Evolutionary conservation across 2,888 invertebrate genomes (phyloP).

Genomic region (Platycheirus albimanus): DNA sequence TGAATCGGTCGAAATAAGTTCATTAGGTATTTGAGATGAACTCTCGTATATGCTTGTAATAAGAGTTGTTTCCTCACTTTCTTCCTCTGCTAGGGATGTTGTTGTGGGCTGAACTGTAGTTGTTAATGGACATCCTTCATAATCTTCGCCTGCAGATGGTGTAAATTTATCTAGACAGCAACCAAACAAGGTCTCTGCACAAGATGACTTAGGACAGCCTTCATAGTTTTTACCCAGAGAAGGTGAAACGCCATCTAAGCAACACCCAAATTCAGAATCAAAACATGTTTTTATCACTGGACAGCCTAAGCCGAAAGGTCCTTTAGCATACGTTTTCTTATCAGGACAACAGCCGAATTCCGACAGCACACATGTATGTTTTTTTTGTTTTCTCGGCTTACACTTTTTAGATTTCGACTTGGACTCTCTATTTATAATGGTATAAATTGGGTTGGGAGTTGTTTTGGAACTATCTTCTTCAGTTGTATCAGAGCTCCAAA

Average conservation of each 20-base stretch:
- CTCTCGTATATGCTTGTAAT: conserved; percentile 13
- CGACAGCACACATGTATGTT: conserved; percentile 85
- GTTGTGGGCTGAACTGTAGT: conserved; percentile 83
- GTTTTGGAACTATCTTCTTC: conserved; percentile 83
- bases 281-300: conserved; percentile 88
- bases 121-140: conserved; percentile 90
- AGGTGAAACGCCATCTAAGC: conserved; percentile 91
- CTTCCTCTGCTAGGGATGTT: conserved; percentile 75
- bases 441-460: conserved; percentile 84
- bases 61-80: conserved; percentile 71
- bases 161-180: conserved; percentile 93
- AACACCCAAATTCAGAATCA: conserved; percentile 91
- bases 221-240: conserved; percentile 87
- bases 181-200: conserved; percentile 91
- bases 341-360: conserved; percentile 94
- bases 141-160: conserved; percentile 89
- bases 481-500: conserved; percentile 79
- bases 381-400: conserved; percentile 83
- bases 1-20: conserved; percentile 74
- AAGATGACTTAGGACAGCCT: conserved; percentile 90
- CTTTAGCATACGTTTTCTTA: conserved; percentile 88
- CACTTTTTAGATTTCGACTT: conserved; percentile 84
- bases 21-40: conserved; percentile 56
- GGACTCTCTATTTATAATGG: conserved; percentile 83
- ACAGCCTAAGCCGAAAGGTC: conserved; percentile 92